Base-by-base conservation (phyloP, 2,797 vertebrate species). In the Danio tinwini region DNA sequence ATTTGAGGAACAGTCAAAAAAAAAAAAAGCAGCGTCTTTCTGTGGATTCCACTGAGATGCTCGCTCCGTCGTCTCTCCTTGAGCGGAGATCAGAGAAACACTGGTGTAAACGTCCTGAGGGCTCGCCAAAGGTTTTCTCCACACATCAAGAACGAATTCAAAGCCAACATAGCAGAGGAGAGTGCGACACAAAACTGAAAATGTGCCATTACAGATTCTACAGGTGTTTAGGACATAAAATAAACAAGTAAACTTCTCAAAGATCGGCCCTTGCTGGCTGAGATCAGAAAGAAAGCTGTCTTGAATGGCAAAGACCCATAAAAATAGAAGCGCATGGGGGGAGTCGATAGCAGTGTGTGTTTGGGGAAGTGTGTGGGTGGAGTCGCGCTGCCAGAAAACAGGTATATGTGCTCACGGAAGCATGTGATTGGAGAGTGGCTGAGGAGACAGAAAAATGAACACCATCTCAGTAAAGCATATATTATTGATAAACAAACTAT, bases 391-490 rank as follows among this genome's bases (percentile, higher is more conserved):
- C 76, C 87, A 81, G 69, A n/a, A 12, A 64, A 83, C 70, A 80
- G 86, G 82, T 87, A 86, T 88, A 29, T 29, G 83, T 85, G 87
- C 78, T 88, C 65, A 80, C 14, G n/a, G 77, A 87, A 84, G 86
- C 76, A 74, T 67, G 73, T 83, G 47, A 82, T 84, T 80, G 69
- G 70, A 80, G 81, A 81, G 68, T 29, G 4, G 29, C 17, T 29
- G 74, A 19, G 21, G 37, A 62, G 45, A 75, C 42, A 39, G 58
- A 50, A 74, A 61, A 47, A 29, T 39, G 5, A 37, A 61, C 71
- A 61, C 29, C 29, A 16, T 14, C 14, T 12, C 42, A 16, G 52
- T 50, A 40, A 40, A 19, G 5, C 16, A 11, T 62, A 5, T 0
- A 19, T 74, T 74, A 69, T 52, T 52, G 49, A 17, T 39, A 37